Conservation (phyloP, 2,797 vertebrate species). For the Peromyscus aztecus region DNA sequence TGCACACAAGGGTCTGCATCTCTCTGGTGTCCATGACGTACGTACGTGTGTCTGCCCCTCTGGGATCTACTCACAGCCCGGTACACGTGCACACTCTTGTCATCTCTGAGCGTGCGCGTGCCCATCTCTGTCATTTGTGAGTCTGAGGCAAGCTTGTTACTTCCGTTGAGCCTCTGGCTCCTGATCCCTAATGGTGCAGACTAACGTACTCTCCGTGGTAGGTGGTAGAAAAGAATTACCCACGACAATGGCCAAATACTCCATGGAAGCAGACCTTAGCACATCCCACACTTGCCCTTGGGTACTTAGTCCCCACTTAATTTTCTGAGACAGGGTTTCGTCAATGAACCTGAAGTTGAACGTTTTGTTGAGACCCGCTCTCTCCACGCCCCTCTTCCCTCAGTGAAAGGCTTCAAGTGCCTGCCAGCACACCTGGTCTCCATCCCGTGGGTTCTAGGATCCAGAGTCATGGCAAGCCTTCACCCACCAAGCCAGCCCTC, state of each 20-base stretch:
- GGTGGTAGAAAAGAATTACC: not conserved
- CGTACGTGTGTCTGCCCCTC: not conserved
- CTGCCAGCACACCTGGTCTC: not conserved
- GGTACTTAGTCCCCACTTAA: not conserved
- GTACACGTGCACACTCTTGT: not conserved
- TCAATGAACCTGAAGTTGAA: not conserved
- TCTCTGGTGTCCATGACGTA: not conserved
- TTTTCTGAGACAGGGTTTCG: not conserved
- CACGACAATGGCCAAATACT: not conserved
- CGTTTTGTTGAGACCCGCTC: not conserved
- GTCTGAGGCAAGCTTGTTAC: not conserved
- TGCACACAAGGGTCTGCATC: not conserved
- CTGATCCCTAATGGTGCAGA: not conserved
- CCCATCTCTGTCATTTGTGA: not conserved
- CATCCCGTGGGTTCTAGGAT: not conserved
- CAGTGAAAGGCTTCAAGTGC: not conserved
- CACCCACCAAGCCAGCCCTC: not conserved
- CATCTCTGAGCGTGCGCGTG: not conserved
- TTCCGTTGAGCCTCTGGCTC: slow-evolving; percentile 13
- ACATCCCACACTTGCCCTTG: not conserved
- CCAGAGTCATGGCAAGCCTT: not conserved
- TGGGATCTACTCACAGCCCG: not conserved
- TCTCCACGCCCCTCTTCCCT: not conserved
- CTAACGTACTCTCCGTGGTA: not conserved
- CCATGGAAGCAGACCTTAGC: not conserved